Evolutionary conservation across 2,797 vertebrate species (phyloP).

Genomic region (Bovichtus variegatus): DNA sequence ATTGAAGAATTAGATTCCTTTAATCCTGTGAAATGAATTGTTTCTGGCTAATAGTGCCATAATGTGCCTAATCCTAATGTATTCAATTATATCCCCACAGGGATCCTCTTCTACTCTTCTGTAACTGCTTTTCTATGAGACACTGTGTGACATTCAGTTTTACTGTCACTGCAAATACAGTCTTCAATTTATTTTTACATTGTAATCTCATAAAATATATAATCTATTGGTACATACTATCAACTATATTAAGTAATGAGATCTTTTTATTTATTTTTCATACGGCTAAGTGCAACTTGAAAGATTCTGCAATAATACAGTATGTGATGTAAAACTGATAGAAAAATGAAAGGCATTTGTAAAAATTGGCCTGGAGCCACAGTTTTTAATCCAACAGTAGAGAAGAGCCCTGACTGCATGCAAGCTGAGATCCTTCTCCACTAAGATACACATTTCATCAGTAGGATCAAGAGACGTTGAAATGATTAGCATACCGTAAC

Average conservation of each 20-base stretch:
- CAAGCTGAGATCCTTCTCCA: slow-evolving; percentile 34
- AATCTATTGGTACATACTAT: background rate
- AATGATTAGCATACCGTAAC: slow-evolving; percentile 44
- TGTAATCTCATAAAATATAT: background rate
- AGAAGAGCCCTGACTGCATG: slow-evolving; percentile 12
- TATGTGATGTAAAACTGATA: slow-evolving; percentile 26
- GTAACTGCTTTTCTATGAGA: slow-evolving; percentile 25
- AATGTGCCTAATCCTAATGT: slow-evolving; percentile 50
- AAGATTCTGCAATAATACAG: slow-evolving; percentile 14
- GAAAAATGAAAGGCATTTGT: slow-evolving; percentile 7
- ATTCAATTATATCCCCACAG: slow-evolving; percentile 52
- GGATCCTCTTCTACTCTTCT: slow-evolving; percentile 20
- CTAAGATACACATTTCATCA: slow-evolving; percentile 58
- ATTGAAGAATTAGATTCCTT: slow-evolving; percentile 41
- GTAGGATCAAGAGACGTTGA: slow-evolving; percentile 38
- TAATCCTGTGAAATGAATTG: slow-evolving; percentile 58
- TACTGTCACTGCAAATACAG: background rate
- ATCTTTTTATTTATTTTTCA: background rate
- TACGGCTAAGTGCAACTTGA: slow-evolving; percentile 14
- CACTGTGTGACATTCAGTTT: background rate
- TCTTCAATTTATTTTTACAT: background rate
- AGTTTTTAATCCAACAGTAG: slow-evolving; percentile 39
- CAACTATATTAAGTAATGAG: background rate
- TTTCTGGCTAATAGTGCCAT: slow-evolving; percentile 44
- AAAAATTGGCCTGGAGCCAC: slow-evolving; percentile 19